These are phyloP conservation scores for Irena cyanogastra DNA, from an alignment of 2,113 vertebrate genomes.

Conservation along the genomic window DNA sequence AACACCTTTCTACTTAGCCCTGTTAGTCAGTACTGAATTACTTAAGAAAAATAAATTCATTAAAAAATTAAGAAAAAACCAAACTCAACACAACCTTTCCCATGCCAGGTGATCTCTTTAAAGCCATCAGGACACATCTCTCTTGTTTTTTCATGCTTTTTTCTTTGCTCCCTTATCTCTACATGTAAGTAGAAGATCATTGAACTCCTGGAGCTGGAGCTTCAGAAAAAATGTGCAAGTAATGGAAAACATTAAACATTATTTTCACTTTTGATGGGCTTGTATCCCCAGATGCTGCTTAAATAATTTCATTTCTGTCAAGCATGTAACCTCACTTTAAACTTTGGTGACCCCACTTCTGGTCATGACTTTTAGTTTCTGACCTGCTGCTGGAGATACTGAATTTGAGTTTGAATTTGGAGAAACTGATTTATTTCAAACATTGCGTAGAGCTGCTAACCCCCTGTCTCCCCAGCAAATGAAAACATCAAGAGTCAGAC, in stretches of 20 bases:
- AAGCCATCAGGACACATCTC: background rate
- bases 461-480: background rate
- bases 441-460: background rate
- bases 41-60: background rate
- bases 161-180: background rate
- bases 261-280: background rate
- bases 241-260: background rate
- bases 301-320: conserved; percentile 3
- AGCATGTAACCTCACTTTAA: background rate
- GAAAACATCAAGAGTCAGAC: background rate
- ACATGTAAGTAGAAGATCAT: background rate
- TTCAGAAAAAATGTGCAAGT: background rate
- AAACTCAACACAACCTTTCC: background rate
- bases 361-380: background rate
- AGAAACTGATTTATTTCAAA: background rate
- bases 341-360: background rate
- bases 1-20: background rate
- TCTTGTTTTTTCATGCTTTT: background rate
- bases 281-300: background rate
- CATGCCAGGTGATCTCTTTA: background rate
- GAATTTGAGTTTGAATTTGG: background rate
- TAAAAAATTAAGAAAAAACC: background rate
- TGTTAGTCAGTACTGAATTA: background rate
- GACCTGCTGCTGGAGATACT: background rate
- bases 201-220: background rate